phyloP scores from a whole-genome alignment of 2,888 invertebrate genomes.

The Cantharis nigra region DNA sequence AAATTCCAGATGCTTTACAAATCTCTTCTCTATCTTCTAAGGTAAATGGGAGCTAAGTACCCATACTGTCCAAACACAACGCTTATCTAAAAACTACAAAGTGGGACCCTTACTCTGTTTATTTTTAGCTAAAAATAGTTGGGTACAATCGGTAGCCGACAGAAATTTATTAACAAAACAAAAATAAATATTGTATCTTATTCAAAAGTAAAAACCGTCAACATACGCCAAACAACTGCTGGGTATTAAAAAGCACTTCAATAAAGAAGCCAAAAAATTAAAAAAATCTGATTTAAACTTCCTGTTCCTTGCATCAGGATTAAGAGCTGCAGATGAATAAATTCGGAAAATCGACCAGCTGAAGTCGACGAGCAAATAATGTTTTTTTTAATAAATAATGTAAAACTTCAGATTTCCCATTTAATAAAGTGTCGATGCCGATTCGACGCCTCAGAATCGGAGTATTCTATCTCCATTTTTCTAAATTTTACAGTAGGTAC shows the following conservation, averaged over 20 bases:
- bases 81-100: not conserved
- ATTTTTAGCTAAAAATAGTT: not conserved
- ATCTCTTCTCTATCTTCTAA: not conserved
- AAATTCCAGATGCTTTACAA: not conserved
- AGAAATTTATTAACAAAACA: not conserved
- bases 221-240: not conserved
- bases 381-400: no score
- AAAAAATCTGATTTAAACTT: not conserved
- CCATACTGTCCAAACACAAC: not conserved
- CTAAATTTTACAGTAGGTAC: no score
- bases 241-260: no score
- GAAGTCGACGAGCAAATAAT: no score
- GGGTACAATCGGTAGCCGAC: not conserved
- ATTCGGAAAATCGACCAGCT: no score
- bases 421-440: no score
- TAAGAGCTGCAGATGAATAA: no score
- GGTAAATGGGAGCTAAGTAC: not conserved
- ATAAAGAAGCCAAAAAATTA: not conserved
- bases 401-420: no score
- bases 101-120: not conserved
- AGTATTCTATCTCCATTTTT: no score
- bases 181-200: not conserved
- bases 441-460: no score
- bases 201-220: not conserved
- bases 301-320: not conserved